Evolutionary conservation across 2,113 vertebrate species (phyloP), one percentile per base, ranked within the genome.

Genomic region (Bubalus kerabau): DNA sequence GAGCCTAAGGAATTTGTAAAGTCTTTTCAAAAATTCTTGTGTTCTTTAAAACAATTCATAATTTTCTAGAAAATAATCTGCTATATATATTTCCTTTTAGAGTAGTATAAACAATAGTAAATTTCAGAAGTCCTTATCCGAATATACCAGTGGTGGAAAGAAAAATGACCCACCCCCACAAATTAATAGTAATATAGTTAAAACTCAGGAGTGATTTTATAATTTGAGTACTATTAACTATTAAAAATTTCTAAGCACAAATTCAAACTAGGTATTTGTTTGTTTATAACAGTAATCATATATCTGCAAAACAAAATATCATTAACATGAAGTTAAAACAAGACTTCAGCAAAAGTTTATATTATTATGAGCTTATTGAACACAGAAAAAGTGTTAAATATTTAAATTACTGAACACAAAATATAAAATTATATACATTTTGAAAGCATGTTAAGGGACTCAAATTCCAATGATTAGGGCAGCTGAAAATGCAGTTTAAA

Each of bases 211-310:
- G n/a, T 57, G 26, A 81, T 48, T 90, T 87, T 67, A 87, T 80
- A 52, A 93, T 83, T 97, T 10, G 23, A 93, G 62, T 52, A 90
- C 13, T 43, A 64, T 40, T 88, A 59, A 86, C 67, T 88, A 94
- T 56, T 87, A 94, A 96, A 96, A 87, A 60, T 52, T 67, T 40
- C 28, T 93, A 93, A 96, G 43, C 14, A 15, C 67, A 96, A 94
- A 46, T 81, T 88, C 15, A 91, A 97, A 43, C 32, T 32, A 93
- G 46, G 67, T 83, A 91, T 4, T 57, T 23, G 6, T 90, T 80
- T 60, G 46, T 52, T 24, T 57, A 0, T 92, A 83, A 91, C 1
- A 60, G 8, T 56, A 96, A 80, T 82, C 40, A 84, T 0, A 64
- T 21, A 94, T 54, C 16, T 91, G 8, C 4, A 90, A 92, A 95